Conservation (phyloP, 2,113 vertebrate genomes). For the Cyanoderma ruficeps region DNA sequence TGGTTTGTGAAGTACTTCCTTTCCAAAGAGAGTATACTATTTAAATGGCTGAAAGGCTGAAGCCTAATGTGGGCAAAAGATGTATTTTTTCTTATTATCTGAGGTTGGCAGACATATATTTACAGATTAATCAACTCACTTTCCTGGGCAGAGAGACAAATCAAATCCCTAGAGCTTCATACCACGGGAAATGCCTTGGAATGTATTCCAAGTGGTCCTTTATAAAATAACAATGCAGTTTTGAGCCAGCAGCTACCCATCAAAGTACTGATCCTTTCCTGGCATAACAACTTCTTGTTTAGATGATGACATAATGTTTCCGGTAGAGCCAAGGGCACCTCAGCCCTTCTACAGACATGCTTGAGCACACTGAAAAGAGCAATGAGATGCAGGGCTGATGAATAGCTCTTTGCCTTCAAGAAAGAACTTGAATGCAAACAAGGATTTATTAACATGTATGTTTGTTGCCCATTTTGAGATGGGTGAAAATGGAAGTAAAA, state of each 20-base stretch:
- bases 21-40: neutral
- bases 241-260: constrained; percentile 14
- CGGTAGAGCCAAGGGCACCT: neutral
- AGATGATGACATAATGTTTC: neutral
- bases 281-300: neutral
- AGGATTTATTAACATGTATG: neutral
- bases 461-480: neutral
- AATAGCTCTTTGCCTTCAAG: neutral
- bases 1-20: neutral
- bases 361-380: neutral
- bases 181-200: neutral
- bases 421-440: neutral
- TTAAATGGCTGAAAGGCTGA: neutral
- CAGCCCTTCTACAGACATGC: neutral
- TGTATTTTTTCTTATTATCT: constrained; percentile 14
- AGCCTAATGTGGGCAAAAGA: neutral
- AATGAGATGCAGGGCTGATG: neutral
- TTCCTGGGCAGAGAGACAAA: constrained; percentile 19
- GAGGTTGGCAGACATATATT: neutral
- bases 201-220: constrained; percentile 9
- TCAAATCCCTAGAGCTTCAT: neutral
- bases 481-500: neutral
- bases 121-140: neutral
- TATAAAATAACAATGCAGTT: neutral
- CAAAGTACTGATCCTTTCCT: constrained; percentile 35